Evolutionary conservation across 2,888 invertebrate species (phyloP).

Genomic region (Pristionchus fissidentatus): DNA sequence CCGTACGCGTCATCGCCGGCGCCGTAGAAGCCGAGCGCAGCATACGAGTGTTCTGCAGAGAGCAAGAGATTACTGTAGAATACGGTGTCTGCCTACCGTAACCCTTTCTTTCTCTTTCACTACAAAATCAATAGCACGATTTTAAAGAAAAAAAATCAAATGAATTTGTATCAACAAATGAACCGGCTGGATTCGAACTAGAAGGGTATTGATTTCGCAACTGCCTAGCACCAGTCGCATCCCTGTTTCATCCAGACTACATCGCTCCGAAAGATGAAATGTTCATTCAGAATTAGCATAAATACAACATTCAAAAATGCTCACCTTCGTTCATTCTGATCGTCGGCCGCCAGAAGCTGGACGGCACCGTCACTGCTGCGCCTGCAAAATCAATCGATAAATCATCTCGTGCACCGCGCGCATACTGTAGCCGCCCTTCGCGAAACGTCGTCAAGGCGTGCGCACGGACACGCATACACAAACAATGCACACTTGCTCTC

Average conservation of each 20-base stretch:
- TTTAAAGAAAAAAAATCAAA: no score
- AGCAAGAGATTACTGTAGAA: no score
- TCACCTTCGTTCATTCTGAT: conserved; percentile 18
- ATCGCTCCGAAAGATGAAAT: no score
- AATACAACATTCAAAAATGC: no score
- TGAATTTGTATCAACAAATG: no score
- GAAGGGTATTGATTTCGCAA: neutral
- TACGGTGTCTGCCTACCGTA: no score
- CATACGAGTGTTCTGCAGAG: conserved; percentile 39
- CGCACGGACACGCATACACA: no score
- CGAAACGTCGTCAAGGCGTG: neutral
- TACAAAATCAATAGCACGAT: no score
- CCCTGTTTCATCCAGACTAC: neutral
- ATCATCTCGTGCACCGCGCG: neutral
- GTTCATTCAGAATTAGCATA: no score
- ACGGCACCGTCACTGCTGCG: conserved; percentile 25
- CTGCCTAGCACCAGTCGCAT: neutral
- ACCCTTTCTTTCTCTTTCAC: no score
- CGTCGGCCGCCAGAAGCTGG: conserved; percentile 39
- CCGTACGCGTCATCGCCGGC: neutral
- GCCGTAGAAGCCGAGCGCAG: neutral
- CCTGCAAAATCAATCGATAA: conserved; percentile 40
- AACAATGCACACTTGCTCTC: conserved; percentile 18
- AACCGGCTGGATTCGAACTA: no score
- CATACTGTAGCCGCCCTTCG: neutral